Evolutionary conservation across 2,113 vertebrate species (phyloP), one percentile per base, ranked within the genome.

Genomic region (Oryzias curvinotus): DNA sequence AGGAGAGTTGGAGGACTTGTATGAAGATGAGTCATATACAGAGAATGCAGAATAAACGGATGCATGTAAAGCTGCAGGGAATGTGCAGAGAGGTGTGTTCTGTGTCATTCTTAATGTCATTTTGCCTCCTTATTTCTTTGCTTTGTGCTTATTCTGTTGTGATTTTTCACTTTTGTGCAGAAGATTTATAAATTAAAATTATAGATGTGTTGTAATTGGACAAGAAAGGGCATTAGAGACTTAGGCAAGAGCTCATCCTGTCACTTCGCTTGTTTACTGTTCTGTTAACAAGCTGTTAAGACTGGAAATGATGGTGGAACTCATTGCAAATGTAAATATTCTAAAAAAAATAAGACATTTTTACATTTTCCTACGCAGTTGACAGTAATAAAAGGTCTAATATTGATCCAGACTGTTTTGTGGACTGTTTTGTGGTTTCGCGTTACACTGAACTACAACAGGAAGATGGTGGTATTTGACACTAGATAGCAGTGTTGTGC

Each of bases 1-100:
- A 1, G 90, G 87, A 44, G 91, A 92, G 78, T 42, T 92, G 75
- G 91, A 91, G 78, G 87, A 92, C 69, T 76, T 92, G 66, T 86
- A 85, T 25, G 91, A 92, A 78, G 91, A 87, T 13, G 91, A 92
- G 8, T 10, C 88, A 1, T 77, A 79, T 44, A 26, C 52, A 69
- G 85, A 90, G 44, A 54, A 42, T 5, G 16, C 64, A 21, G 82
- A 85, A 7, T 73, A 78, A 78, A 54, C 15, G 12, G 42, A 48
- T 36, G 36, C 47, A 46, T 45, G 5, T 56, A 30, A 19, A 7
- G 15, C 51, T 30, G 14, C 13, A 18, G 17, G 43, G 7, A 19
- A 2, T 5, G 1, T 26, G 21, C 36, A 68, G 36, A 30, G 48
- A 65, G 15, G 14, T 5, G 16, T 43, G 5, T 71, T 80, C 63